Base-by-base conservation (phyloP, 2,797 vertebrate genomes). In the Cephalopachus bancanus region DNA sequence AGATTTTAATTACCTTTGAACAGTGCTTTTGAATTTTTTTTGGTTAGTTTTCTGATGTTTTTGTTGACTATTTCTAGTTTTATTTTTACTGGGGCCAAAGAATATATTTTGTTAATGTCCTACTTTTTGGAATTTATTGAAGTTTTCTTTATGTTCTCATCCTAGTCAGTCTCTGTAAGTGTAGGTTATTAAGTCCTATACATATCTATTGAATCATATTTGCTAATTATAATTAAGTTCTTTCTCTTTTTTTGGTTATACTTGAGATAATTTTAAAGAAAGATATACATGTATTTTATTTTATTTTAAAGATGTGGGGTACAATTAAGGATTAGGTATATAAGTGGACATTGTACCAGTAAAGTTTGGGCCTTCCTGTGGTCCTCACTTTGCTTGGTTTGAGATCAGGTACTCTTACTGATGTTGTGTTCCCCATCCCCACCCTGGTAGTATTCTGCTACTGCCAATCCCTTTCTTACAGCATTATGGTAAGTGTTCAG, bases 1-100 rank as follows among this genome's bases (percentile, higher is more conserved):
- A 89, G 24, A 92, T 28, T 91, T 62, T 79, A 74, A 7, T 84
- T 86, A 22, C 12, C 26, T 62, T 65, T 93, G 33, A 81, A 51
- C 1, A 89, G 4, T 84, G 53, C 22, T 86, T 83, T 95, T 24
- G 59, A 74, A 75, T 51, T 26, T 62, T 89, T 74, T 85, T 15
- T 15, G 10, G 26, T 78, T 72, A 49, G 1, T 37, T 84, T 79
- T 96, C 75, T 15, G 37, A 37, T 62, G 53, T 44, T 91, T 64
- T 83, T 75, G n/a, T 76, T 59, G 76, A 93, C 57, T 88, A 22
- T 64, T 86, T 80, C 37, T 94, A 85, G 44, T 80, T 92, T 95
- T 64, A 30, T 93, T 53, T 44, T 26, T 57, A 51, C 49, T 89
- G 19, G 22, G 17, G 9, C 26, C 37, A 72, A 26, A 89, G 19